Evolutionary conservation across 2,113 vertebrate genomes (phyloP).

Genomic region (Microtus pennsylvanicus): DNA sequence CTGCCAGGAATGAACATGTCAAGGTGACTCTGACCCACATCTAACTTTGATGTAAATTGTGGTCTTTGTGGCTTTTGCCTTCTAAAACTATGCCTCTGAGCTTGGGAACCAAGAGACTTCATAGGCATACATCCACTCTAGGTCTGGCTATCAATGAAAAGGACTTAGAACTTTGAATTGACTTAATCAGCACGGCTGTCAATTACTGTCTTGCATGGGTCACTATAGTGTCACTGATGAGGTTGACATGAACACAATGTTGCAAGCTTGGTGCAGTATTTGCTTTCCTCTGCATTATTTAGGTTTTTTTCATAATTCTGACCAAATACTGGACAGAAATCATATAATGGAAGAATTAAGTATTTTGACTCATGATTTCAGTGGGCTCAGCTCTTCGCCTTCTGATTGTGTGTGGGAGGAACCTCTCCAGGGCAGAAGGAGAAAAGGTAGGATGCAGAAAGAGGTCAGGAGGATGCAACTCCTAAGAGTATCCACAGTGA

Average conservation of each 20-base stretch:
- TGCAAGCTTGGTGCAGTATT: background rate
- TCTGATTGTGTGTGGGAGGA: background rate
- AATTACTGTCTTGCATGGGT: background rate
- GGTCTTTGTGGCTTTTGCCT: background rate
- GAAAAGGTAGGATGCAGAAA: background rate
- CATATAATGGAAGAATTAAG: background rate
- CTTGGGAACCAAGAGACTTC: background rate
- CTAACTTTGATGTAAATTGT: background rate
- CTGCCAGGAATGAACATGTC: background rate
- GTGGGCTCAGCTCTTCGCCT: background rate
- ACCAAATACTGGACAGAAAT: background rate
- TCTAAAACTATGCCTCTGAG: too few relatives aligned
- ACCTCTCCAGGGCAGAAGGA: background rate
- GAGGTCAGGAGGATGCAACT: background rate
- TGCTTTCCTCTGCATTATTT: background rate
- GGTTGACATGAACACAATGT: background rate
- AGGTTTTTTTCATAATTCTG: background rate
- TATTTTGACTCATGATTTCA: background rate
- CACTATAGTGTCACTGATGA: background rate
- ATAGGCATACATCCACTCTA: background rate
- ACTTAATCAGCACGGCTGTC: background rate
- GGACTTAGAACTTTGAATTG: background rate
- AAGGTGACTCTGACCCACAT: background rate
- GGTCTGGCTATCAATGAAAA: background rate
- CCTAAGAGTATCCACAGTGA: background rate